Conservation (phyloP, 2,888 invertebrate genomes). For the Microctonus brassicae region DNA sequence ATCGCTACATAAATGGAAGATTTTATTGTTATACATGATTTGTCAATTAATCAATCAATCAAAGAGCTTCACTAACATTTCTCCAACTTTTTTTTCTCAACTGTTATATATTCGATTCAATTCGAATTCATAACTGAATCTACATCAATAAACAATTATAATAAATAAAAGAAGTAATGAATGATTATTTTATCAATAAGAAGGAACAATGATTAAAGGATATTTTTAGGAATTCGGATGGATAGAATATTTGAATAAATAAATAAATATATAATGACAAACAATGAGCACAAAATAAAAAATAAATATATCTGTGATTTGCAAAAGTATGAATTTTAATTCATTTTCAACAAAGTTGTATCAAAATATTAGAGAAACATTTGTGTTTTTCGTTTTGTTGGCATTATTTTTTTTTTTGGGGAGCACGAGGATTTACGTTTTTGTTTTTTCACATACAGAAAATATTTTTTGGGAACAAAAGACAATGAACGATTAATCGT, state of each 20-base stretch:
- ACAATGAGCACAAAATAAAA: constrained; percentile 35
- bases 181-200: neutral
- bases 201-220: constrained; percentile 5
- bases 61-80: neutral
- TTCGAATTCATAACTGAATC: neutral
- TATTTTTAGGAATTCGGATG: neutral
- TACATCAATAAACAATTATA: neutral
- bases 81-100: neutral
- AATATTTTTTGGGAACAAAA: constrained; percentile 24
- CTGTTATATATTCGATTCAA: neutral
- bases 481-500: constrained; percentile 30
- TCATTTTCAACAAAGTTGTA: constrained; percentile 63
- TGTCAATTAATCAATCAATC: neutral
- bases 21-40: neutral
- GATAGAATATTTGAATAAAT: neutral
- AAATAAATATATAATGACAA: constrained; percentile 8
- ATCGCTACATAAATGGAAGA: neutral
- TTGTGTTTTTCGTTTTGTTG: too few species aligned
- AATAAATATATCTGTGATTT: constrained; percentile 42
- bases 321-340: constrained; percentile 65
- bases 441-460: constrained; percentile 9
- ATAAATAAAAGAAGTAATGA: neutral
- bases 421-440: constrained; percentile 20
- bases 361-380: constrained; percentile 60
- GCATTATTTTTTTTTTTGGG: constrained; percentile 19